Base-by-base conservation (phyloP, 2,113 vertebrate species). In the Xiphias gladius region DNA sequence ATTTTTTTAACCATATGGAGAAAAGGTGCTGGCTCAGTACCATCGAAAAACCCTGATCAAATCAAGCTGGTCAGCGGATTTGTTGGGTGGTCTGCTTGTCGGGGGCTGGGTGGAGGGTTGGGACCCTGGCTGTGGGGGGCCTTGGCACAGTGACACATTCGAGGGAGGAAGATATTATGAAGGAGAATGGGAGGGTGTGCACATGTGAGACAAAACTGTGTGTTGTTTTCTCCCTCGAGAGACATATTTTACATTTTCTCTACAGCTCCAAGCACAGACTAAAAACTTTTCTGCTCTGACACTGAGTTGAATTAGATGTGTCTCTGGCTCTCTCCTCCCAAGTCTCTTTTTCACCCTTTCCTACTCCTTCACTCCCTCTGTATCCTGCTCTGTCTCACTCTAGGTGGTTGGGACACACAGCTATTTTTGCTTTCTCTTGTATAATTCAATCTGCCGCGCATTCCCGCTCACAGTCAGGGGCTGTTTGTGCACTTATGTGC, bases 371-470 rank as follows among this genome's bases (percentile, higher is more conserved):
- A 12, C 50, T 76, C 64, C 75, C 73, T 50, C 74, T 62, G 82
- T 63, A 75, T 69, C 77, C 48, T 0, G 4, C 76, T 73, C 70
- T 48, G 58, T 67, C 65, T 86, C 30, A 1, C 85, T 76, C 64
- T 80, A 79, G 84, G 84, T 87, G 82, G 87, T 85, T 69, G 88
- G 78, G 78, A 81, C 76, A 87, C 77, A 52, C 81, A 83, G 85
- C 91, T 93, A 90, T 93, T 94, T 91, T 85, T 88, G 88, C 90
- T 87, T 89, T 91, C 88, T 90, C 82, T 87, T 86, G 86, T 89
- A 91, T 93, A 93, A 93, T 94, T 93, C 69, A 93, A 93, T 94
- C 85, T 90, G 82, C 87, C 10, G 82, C 28, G 83, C 79, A 88
- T 89, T 90, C 82, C 75, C 61, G 65, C 88, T 86, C 83, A 69